Evolutionary conservation across 2,888 invertebrate species (phyloP).

Genomic region (Nezara viridula): DNA sequence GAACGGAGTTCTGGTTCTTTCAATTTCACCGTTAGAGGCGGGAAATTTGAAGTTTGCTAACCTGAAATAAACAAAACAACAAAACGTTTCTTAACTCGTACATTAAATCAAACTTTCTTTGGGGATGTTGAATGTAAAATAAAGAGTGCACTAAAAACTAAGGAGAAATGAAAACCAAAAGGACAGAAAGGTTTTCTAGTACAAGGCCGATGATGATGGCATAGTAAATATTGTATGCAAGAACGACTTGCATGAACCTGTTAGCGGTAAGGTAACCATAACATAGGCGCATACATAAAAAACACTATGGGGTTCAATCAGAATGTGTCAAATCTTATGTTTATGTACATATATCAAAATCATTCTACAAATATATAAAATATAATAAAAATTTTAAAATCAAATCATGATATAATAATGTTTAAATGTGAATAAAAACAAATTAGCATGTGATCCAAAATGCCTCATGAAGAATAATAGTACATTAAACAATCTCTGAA

Average conservation of each 20-base stretch:
- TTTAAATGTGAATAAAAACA: not conserved
- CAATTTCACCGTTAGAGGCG: not conserved
- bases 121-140: not conserved
- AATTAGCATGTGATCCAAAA: not conserved
- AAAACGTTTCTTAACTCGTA: not conserved
- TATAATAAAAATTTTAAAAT: not conserved
- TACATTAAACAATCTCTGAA: not conserved
- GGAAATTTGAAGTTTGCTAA: not conserved
- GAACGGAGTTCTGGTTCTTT: no score
- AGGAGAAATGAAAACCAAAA: not conserved
- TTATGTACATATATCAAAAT: not conserved
- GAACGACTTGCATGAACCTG: not conserved
- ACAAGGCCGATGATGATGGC: conserved; percentile 44
- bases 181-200: conserved; percentile 33
- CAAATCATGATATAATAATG: not conserved
- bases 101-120: not conserved
- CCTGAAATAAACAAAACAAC: not conserved
- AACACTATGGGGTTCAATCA: not conserved
- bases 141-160: not conserved
- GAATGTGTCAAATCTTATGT: not conserved
- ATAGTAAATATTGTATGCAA: not conserved
- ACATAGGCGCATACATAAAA: not conserved
- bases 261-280: not conserved
- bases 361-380: not conserved
- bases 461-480: not conserved